A percentile compares a stretch with the other conserved stretches of the same genome.
Evolutionary conservation across 2,888 invertebrate species (phyloP).

Genomic region (Conomelus anceps): DNA sequence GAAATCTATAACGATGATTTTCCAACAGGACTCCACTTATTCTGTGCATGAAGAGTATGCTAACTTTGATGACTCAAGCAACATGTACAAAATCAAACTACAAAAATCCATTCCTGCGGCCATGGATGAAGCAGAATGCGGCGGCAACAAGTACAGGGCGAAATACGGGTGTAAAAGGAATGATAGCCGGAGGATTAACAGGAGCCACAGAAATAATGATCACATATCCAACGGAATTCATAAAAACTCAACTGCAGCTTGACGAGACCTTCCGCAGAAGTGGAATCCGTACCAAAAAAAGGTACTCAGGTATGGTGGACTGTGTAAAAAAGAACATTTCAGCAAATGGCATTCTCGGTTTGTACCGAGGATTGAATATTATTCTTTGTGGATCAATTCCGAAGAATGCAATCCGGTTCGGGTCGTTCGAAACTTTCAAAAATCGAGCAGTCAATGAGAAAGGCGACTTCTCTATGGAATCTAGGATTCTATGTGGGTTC

Average conservation of each 20-base stretch:
- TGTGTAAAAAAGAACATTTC: constrained; percentile 87
- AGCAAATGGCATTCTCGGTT: constrained; percentile 79
- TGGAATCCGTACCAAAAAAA: constrained; percentile 43
- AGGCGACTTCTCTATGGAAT: constrained; percentile 69
- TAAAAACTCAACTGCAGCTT: constrained; percentile 96
- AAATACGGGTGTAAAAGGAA: constrained; percentile 75
- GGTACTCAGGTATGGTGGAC: constrained; percentile 80
- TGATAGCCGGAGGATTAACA: constrained; percentile 86
- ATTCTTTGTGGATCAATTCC: constrained; percentile 96
- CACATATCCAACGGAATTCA: constrained; percentile 97
- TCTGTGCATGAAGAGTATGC: not conserved
- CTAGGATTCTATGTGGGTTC: constrained; percentile 81
- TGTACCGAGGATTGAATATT: constrained; percentile 92
- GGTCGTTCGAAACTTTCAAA: constrained; percentile 90
- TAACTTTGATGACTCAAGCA: constrained; percentile 24
- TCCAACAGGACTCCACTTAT: not conserved
- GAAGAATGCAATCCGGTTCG: constrained; percentile 95
- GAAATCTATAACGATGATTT: not conserved
- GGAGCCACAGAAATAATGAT: constrained; percentile 99
- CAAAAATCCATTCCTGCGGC: constrained; percentile 41
- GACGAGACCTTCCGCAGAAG: constrained; percentile 72
- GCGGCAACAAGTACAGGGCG: constrained; percentile 56
- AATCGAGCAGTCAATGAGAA: constrained; percentile 62
- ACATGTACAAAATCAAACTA: not conserved
- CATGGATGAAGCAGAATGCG: constrained; percentile 67